Evolutionary conservation across 2,113 vertebrate genomes (phyloP).

Genomic region (Deroptyus accipitrinus): DNA sequence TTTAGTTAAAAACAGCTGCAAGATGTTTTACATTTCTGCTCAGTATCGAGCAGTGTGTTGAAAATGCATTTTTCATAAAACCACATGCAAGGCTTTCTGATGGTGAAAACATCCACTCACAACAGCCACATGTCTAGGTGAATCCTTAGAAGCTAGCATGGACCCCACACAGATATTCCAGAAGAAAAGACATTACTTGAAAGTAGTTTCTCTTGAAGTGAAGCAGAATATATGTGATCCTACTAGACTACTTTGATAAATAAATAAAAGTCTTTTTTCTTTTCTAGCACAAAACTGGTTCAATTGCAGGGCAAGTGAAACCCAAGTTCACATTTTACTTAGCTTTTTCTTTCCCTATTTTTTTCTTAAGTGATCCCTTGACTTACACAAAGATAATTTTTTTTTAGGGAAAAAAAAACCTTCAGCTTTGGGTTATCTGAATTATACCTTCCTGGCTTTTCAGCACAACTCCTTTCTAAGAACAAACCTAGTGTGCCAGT

Average conservation of each 20-base stretch:
- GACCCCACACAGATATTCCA: conserved; percentile 68
- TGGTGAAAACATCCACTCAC: conserved; percentile 57
- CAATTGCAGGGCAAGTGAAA: conserved; percentile 24
- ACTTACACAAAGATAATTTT: neutral
- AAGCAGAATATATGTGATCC: conserved; percentile 10
- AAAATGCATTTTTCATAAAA: conserved; percentile 71
- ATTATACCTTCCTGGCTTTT: neutral
- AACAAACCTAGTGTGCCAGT: neutral
- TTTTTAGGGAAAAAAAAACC: neutral
- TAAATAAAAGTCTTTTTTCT: conserved; percentile 34
- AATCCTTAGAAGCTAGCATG: conserved; percentile 39
- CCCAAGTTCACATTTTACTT: neutral
- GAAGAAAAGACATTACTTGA: conserved; percentile 10
- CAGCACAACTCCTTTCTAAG: neutral
- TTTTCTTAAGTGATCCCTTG: neutral
- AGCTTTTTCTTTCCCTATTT: neutral
- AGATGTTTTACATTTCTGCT: conserved; percentile 72
- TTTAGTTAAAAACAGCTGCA: conserved; percentile 71
- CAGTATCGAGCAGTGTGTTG: conserved; percentile 51
- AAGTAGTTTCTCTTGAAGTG: conserved; percentile 35
- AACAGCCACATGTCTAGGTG: conserved; percentile 60
- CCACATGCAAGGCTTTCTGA: conserved; percentile 71
- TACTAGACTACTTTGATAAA: conserved; percentile 21
- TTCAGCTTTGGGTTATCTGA: neutral
- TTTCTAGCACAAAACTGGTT: conserved; percentile 3